Conservation (phyloP, 2,113 vertebrate genomes). For the Albula goreensis region DNA sequence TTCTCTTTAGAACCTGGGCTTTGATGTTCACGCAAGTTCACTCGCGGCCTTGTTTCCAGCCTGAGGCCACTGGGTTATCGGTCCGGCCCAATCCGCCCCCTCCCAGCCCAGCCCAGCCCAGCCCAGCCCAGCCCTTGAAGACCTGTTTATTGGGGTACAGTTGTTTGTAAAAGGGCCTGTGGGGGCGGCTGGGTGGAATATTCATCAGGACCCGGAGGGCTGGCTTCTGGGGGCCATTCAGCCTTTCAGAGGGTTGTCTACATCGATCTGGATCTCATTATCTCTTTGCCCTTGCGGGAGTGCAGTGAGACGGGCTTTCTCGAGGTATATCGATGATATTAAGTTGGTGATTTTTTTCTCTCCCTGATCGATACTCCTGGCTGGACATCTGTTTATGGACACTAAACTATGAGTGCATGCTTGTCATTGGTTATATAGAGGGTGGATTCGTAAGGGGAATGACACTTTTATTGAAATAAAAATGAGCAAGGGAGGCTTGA, state of each 20-base stretch:
- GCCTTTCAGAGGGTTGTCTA: background rate
- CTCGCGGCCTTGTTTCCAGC: background rate
- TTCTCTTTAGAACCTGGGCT: too few relatives aligned
- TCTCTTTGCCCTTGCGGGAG: slow-evolving; percentile 17
- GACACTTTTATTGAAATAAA: background rate
- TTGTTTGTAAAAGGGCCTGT: background rate
- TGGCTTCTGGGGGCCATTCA: background rate
- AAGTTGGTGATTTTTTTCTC: too few relatives aligned
- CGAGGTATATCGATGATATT: background rate
- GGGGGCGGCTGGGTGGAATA: background rate
- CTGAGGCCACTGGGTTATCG: background rate
- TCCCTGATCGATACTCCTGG: background rate
- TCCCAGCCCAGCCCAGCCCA: background rate
- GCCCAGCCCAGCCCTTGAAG: background rate
- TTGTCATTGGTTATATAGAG: background rate
- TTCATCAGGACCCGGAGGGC: background rate
- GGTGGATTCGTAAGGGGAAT: background rate
- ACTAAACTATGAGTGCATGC: background rate
- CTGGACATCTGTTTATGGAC: background rate
- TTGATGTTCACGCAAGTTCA: background rate
- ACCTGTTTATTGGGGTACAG: slow-evolving; percentile 4
- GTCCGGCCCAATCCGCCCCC: background rate
- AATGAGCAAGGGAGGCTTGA: background rate
- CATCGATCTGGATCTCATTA: slow-evolving; percentile 12
- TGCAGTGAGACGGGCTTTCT: background rate